Conservation (phyloP, 1,140 invertebrate genomes). For the Dendrolimus punctatus region DNA sequence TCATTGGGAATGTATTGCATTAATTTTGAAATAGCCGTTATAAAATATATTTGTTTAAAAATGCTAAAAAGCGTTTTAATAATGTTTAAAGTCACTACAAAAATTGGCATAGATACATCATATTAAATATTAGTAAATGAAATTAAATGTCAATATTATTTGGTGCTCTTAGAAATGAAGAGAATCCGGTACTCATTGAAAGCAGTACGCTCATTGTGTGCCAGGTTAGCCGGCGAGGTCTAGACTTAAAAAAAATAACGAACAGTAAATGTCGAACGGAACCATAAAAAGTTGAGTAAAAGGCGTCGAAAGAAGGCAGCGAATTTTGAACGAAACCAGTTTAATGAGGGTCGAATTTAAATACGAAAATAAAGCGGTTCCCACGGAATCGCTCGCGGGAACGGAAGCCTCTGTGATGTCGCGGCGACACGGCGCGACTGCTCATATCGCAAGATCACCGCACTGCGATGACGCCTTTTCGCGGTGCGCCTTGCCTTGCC, state of each 20-base stretch:
- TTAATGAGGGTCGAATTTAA: slow-evolving; percentile 71
- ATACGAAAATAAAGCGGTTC: slow-evolving; percentile 69
- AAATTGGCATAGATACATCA: no score
- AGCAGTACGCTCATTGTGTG: slow-evolving; percentile 29
- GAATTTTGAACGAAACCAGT: slow-evolving; percentile 69
- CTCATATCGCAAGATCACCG: slow-evolving; percentile 42
- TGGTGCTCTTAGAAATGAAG: slow-evolving; percentile 35
- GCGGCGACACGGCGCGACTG: slow-evolving; percentile 37
- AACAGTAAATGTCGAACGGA: slow-evolving; percentile 68
- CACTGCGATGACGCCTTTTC: slow-evolving; percentile 22
- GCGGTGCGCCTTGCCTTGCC: slow-evolving; percentile 1
- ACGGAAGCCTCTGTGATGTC: slow-evolving; percentile 58
- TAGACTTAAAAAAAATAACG: slow-evolving; percentile 50
- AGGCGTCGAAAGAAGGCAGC: slow-evolving; percentile 70
- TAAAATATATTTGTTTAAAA: no score
- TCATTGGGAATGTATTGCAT: no score
- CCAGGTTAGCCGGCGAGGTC: slow-evolving; percentile 38
- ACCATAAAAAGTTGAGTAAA: slow-evolving; percentile 71
- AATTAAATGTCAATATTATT: slow-evolving; percentile 10
- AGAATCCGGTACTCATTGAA: slow-evolving; percentile 37
- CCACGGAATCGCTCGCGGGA: slow-evolving; percentile 67
- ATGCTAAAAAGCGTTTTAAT: no score
- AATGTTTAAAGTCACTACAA: no score
- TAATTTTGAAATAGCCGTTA: no score
- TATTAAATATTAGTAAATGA: no score